A percentile compares a stretch with the other conserved stretches of the same genome.
phyloP scores from a whole-genome alignment of 2,113 vertebrate genomes.

The Naja naja region DNA sequence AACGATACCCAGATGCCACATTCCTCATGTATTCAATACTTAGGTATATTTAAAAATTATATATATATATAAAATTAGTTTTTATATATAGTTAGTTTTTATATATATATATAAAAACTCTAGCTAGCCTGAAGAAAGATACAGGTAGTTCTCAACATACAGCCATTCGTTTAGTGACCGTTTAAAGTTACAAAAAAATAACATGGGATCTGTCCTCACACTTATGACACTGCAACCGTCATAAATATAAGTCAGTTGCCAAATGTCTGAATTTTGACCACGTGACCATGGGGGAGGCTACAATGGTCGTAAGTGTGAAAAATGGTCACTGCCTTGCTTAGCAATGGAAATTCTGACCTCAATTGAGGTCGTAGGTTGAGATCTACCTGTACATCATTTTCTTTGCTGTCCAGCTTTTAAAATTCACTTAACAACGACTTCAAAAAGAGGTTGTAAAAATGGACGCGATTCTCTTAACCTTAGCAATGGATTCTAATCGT shows the following conservation, averaged over 20 bases:
- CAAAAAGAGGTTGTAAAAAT: neutral
- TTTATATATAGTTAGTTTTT: no score
- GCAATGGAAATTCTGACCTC: neutral
- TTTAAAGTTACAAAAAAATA: neutral
- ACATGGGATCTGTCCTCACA: neutral
- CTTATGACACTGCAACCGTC: no score
- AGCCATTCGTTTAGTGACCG: neutral
- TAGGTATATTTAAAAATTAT: no score
- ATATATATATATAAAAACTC: neutral
- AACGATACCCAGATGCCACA: no score
- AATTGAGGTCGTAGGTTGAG: no score
- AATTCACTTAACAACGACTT: neutral
- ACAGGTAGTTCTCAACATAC: neutral
- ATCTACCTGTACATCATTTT: neutral
- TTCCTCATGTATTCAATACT: no score
- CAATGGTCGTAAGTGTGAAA: neutral
- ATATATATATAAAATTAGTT: no score
- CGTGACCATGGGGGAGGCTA: accelerated
- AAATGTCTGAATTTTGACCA: no score
- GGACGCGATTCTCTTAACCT: neutral
- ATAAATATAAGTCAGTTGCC: neutral
- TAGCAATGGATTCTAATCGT: neutral
- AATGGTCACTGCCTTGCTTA: neutral
- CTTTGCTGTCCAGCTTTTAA: neutral
- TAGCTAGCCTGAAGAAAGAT: neutral